phyloP scores from a whole-genome alignment of 2,113 vertebrate species.

The Amia ocellicauda region DNA sequence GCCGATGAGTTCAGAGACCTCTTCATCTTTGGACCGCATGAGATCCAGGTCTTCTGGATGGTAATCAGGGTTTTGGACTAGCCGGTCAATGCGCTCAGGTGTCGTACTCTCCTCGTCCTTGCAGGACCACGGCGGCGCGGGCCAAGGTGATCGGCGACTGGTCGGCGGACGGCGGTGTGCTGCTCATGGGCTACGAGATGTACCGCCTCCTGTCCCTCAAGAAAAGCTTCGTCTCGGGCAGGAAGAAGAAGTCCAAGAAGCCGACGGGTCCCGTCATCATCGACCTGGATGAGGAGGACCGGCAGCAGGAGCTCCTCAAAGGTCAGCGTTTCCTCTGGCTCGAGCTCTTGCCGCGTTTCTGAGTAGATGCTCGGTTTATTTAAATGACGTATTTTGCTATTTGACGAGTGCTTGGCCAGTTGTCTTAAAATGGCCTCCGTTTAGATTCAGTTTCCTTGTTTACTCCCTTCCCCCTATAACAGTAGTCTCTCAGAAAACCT shows the following conservation, averaged over 20 bases:
- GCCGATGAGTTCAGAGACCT: too few species aligned
- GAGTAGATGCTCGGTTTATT: too few species aligned
- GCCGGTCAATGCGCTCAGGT: too few species aligned
- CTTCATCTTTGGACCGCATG: too few species aligned
- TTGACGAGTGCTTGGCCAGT: too few species aligned
- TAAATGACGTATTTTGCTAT: too few species aligned
- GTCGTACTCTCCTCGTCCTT: constrained; percentile 3
- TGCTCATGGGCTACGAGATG: constrained; percentile 99
- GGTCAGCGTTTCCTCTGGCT: constrained; percentile 58
- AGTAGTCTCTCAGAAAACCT: too few species aligned
- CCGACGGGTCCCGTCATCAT: constrained; percentile 92
- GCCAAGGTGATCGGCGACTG: constrained; percentile 95
- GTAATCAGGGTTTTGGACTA: too few species aligned
- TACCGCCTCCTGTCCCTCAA: constrained; percentile 95
- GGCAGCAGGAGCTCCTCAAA: constrained; percentile 95
- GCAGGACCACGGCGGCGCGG: constrained; percentile 84
- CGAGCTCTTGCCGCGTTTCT: not conserved
- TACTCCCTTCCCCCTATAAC: too few species aligned
- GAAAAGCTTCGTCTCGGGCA: constrained; percentile 92
- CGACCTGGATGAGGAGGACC: constrained; percentile 95
- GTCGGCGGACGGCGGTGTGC: constrained; percentile 86
- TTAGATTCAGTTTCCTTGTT: too few species aligned
- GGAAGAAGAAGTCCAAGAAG: constrained; percentile 95
- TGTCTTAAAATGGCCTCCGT: too few species aligned
- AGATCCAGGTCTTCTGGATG: too few species aligned